Conservation (phyloP, 2,113 vertebrate species). For the Lipotes vexillifer region DNA sequence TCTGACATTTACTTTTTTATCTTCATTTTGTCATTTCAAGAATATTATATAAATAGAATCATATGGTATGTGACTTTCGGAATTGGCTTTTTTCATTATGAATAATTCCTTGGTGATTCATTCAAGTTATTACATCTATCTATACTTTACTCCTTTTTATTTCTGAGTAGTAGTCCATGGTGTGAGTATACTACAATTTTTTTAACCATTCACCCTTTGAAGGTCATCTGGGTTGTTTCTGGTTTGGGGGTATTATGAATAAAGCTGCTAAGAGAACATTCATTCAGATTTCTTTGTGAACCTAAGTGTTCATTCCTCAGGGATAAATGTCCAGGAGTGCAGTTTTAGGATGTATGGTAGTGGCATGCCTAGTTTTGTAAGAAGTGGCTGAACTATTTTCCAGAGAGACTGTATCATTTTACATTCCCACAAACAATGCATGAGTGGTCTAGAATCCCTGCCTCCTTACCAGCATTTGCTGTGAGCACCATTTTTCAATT, state of each 20-base stretch:
- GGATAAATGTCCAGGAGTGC: background rate
- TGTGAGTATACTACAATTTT: background rate
- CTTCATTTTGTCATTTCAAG: background rate
- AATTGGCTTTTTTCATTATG: background rate
- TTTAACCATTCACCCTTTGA: background rate
- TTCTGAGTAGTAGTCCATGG: background rate
- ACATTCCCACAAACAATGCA: background rate
- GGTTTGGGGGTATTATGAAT: background rate
- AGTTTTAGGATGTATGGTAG: background rate
- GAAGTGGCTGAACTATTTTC: background rate
- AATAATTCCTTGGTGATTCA: background rate
- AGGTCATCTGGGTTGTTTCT: background rate
- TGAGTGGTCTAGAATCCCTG: background rate
- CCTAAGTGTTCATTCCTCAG: background rate
- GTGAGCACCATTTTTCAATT: background rate
- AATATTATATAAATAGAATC: background rate
- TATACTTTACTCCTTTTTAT: background rate
- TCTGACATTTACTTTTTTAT: background rate
- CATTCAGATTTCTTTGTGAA: background rate
- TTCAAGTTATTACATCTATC: background rate
- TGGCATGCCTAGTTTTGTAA: background rate
- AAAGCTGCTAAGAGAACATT: background rate
- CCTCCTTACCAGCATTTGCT: background rate
- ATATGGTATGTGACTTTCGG: background rate
- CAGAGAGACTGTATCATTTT: background rate